Evolutionary conservation across 2,113 vertebrate species (phyloP), one percentile per base, ranked within the genome.

Genomic region (Cheirogaleus medius): DNA sequence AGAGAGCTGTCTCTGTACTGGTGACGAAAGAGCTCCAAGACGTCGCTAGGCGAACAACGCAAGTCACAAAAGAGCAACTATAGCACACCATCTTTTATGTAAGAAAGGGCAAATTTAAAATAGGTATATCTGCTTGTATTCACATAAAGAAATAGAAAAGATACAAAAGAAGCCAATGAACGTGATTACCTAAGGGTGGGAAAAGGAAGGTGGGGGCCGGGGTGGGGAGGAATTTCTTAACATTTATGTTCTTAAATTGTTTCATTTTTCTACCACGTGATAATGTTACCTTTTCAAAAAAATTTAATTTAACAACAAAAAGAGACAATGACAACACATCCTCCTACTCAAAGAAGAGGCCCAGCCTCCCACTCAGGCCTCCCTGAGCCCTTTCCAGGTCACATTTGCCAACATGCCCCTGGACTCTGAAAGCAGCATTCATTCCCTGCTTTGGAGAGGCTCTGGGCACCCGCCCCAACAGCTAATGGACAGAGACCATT

Each of bases 361-460:
- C 60, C 9, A 1, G 23, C 42, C 27, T 15, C 39, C 18, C 1
- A 5, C 64, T 54, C 0, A 17, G 42, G 15, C 21, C 18, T 29
- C 78, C 76, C 18, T 3, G 23, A 39, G n/a, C 34, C 29, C 2
- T 23, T 32, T 27, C 34, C 18, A 7, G 84, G 60, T 23, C 34
- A 60, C 2, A 3, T 15, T 9, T 23, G 64, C 42, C 32, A 64
- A 49, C 64, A 91, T 0, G 1, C 15, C 39, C 0, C 0, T 1
- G 12, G 58, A 18, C 42, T 18, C 60, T 6, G 21, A 3, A 12
- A 20, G 68, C 11, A 18, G 23, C 47, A 21, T 32, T 39, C 17
- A 9, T 3, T 17, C 76, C 54, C 9, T 7, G 23, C 20, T 77
- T 73, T 2, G 11, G 34, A 37, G 32, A 69, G 29, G 73, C 52